Percentiles rank a stretch among this genome's conserved stretches.
Conservation (phyloP, 2,888 invertebrate genomes). For the Thysanoteuthis rhombus region DNA sequence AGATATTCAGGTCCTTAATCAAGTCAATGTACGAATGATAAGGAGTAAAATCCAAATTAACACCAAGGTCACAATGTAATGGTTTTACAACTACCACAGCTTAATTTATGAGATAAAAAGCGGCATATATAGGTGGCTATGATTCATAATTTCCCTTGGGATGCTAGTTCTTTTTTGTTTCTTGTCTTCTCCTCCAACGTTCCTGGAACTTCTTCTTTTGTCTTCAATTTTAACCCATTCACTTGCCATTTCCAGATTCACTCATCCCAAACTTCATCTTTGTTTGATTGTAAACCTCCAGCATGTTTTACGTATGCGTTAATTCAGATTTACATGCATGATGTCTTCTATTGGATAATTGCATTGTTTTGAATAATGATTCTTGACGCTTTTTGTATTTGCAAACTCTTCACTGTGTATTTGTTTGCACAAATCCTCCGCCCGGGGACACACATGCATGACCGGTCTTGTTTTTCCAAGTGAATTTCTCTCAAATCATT, state of each 20-base stretch:
- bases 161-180: too few species aligned
- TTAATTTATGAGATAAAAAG: too few species aligned
- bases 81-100: too few species aligned
- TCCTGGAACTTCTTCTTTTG: neutral
- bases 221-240: neutral
- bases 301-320: neutral
- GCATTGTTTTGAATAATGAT: neutral
- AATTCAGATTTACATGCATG: neutral
- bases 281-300: neutral
- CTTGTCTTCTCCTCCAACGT: neutral
- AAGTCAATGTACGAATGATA: too few species aligned
- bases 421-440: neutral
- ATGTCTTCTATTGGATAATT: neutral
- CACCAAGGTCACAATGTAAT: too few species aligned
- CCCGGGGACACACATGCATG: neutral
- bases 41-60: too few species aligned
- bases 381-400: neutral
- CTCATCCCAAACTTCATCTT: neutral
- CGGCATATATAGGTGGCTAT: too few species aligned
- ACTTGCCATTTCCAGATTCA: too few species aligned
- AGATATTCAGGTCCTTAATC: too few species aligned
- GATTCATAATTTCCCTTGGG: too few species aligned
- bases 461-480: neutral
- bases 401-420: neutral
- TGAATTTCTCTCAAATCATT: neutral